Conservation (phyloP, 2,888 invertebrate species). For the Tipula vernalis region DNA sequence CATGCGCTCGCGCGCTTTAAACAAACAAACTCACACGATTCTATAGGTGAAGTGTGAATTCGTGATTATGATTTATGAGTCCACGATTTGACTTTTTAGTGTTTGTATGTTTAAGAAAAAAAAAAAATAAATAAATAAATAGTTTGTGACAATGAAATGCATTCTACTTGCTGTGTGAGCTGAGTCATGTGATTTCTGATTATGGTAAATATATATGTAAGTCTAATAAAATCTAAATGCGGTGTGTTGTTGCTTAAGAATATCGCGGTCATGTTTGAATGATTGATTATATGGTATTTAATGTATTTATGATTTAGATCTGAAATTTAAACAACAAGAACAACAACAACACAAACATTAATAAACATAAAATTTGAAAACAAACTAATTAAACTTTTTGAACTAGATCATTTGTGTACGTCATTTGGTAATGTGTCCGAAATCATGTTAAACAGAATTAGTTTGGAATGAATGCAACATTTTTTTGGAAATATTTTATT, state of each 20-base stretch:
- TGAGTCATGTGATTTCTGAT: not conserved
- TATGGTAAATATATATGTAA: not conserved
- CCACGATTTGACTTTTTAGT: not conserved
- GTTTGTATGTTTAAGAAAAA: not conserved
- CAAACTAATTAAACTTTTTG: not conserved
- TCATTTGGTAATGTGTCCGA: not conserved
- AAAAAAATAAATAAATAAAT: not conserved
- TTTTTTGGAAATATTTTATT: too few species aligned
- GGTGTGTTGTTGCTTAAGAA: not conserved
- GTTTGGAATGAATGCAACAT: too few species aligned
- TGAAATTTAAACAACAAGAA: not conserved
- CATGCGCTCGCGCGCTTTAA: not conserved
- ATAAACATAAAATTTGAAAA: not conserved
- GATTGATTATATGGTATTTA: not conserved
- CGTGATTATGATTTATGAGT: not conserved
- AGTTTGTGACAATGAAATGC: not conserved
- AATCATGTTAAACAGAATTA: too few species aligned
- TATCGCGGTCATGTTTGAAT: not conserved
- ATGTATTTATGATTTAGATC: not conserved
- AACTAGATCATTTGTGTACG: not conserved
- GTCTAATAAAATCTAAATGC: not conserved
- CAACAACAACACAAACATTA: not conserved
- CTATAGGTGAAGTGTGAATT: not conserved
- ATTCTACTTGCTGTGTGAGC: not conserved
- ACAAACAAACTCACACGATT: not conserved